Evolutionary conservation across 1,140 invertebrate genomes (phyloP), one percentile per base, ranked within the genome.

Genomic region (Bombus terrestris): DNA sequence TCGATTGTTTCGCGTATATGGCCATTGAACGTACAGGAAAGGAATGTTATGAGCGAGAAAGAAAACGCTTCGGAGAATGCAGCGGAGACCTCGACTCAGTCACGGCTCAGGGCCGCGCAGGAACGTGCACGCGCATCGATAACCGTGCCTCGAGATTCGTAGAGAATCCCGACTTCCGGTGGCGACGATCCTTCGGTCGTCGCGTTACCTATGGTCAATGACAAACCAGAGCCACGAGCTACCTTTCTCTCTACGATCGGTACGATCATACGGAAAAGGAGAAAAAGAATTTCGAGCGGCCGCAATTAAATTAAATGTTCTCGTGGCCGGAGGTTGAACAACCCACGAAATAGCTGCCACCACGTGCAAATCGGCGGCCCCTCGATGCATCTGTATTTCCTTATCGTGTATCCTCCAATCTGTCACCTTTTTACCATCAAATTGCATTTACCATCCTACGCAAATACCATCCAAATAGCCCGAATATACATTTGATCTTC

Each of bases 201-300:
- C 83, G 90, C 86, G 86, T 90, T 92, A 92, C 88, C 81, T 92
- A 95, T 93, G 94, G 95, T 94, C 95, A 95, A 95, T 95, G 95
- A 95, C 95, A 95, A 95, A 95, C 95, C 95, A 95, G 95, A 95
- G 95, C 94, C 94, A 93, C 94, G 94, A 94, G 94, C 93, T 92
- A 93, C 88, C 91, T 91, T 91, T 91, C 88, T 84, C 85, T 91
- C 87, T 92, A 89, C 90, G 85, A 73, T 80, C 81, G 66, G 28
- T 32, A 80, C 77, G 77, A 79, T 80, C 64, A n/a, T 66, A 43
- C 22, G 22, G 22, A 83, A 28, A 73, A 47, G 12, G 32, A 41
- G 53, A 75, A 83, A 28, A 66, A 39, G 13, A 43, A 43, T 68
- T 15, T 83, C 73, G 85, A 86, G 81, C 74, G 85, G 85, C 81